Conservation (phyloP, 2,888 invertebrate species). For the Deilephila porcellus region DNA sequence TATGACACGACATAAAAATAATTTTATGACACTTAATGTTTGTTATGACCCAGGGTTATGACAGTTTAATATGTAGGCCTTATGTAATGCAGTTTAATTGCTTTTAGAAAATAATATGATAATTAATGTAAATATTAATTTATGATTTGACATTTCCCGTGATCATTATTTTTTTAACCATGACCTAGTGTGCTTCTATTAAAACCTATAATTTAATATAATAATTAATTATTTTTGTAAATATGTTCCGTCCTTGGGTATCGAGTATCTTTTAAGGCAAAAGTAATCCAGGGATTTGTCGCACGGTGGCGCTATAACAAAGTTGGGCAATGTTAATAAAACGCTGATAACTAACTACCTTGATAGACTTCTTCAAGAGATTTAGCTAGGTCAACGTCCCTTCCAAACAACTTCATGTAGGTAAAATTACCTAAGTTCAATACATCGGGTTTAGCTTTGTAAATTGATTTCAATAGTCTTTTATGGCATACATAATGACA, state of each 20-base stretch:
- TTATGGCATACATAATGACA: too few relatives aligned
- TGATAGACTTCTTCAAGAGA: constrained; percentile 6
- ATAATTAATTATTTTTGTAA: not conserved
- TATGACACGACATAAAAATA: too few relatives aligned
- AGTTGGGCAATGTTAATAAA: not conserved
- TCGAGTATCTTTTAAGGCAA: not conserved
- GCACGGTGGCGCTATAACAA: constrained; percentile 3
- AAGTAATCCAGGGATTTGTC: constrained; percentile 6
- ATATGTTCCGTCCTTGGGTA: not conserved
- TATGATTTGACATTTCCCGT: too few relatives aligned
- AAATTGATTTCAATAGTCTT: too few relatives aligned
- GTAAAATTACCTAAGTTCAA: not conserved
- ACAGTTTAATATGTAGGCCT: too few relatives aligned
- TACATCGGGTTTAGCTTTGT: too few relatives aligned
- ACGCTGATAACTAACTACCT: not conserved
- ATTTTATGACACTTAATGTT: too few relatives aligned
- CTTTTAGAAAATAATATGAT: too few relatives aligned
- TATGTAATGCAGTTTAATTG: too few relatives aligned
- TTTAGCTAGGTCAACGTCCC: not conserved
- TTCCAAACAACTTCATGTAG: not conserved
- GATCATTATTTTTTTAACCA: too few relatives aligned
- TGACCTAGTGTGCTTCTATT: not conserved
- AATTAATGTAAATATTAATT: too few relatives aligned
- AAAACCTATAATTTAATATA: not conserved
- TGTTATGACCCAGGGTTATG: too few relatives aligned